phyloP scores from a whole-genome alignment of 2,888 invertebrate species.

The Eremobia ochroleuca region DNA sequence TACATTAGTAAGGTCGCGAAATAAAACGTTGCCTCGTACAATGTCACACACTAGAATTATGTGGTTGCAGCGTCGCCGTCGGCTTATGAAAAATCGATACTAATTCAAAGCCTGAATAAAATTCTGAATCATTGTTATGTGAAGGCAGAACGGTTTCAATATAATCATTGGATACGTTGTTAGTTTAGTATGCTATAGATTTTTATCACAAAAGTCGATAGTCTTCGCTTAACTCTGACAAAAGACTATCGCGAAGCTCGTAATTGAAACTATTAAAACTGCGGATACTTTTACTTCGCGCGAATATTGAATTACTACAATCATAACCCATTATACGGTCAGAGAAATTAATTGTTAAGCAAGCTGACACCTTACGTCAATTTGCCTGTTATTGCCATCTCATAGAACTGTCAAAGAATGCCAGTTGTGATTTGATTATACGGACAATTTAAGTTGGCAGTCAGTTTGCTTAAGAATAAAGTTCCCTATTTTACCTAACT shows the following conservation, averaged over 20 bases:
- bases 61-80: slow-evolving; percentile 48
- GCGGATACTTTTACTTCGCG: background rate
- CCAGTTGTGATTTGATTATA: background rate
- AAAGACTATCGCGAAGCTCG: background rate
- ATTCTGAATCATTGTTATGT: slow-evolving; percentile 33
- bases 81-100: slow-evolving; percentile 57
- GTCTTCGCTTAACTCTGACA: background rate
- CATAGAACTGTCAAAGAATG: no score
- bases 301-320: background rate
- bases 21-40: slow-evolving; percentile 51
- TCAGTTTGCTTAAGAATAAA: background rate
- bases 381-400: background rate
- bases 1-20: slow-evolving; percentile 57
- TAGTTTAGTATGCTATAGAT: background rate
- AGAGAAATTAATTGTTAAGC: no score
- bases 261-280: background rate
- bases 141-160: slow-evolving; percentile 3
- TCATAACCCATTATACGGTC: background rate
- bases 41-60: slow-evolving; percentile 53
- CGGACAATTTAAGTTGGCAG: background rate
- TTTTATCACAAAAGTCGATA: background rate
- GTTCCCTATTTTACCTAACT: background rate
- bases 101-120: slow-evolving; percentile 44
- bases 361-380: background rate
- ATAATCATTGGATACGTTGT: background rate